Percentiles rank a stretch among this genome's conserved stretches.
phyloP scores from a whole-genome alignment of 1,140 invertebrate species.

The Dysdera silvatica region DNA sequence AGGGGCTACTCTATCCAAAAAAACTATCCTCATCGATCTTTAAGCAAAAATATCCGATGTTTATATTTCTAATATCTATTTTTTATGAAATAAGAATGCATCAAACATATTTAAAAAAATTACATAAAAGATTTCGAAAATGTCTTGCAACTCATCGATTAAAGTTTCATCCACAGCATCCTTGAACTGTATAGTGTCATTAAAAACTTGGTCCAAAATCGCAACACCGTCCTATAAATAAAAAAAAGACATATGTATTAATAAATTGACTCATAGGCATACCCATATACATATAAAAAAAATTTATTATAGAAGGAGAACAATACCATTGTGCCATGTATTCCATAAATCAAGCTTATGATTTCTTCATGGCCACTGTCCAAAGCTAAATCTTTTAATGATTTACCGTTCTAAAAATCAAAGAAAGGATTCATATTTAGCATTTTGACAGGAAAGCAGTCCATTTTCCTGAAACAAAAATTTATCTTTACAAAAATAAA shows the following conservation, averaged over 20 bases:
- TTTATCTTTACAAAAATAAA: not conserved
- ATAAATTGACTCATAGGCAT: too few species aligned
- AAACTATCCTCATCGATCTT: too few species aligned
- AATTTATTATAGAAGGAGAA: not conserved
- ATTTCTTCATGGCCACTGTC: slow-evolving; percentile 28
- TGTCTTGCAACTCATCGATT: not conserved
- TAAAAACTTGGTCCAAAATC: slow-evolving; percentile 8
- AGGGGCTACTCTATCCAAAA: too few species aligned
- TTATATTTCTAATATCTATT: too few species aligned
- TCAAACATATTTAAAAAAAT: not conserved
- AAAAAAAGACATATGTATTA: too few species aligned
- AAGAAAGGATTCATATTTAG: not conserved
- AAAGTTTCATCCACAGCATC: not conserved
- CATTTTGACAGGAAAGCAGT: not conserved
- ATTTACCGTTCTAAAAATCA: slow-evolving; percentile 5
- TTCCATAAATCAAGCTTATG: slow-evolving; percentile 21
- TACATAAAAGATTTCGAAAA: slow-evolving; percentile 16
- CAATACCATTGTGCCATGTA: slow-evolving; percentile 21
- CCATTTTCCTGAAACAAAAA: not conserved
- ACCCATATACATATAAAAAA: not conserved
- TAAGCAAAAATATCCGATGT: too few species aligned
- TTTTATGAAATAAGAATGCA: too few species aligned
- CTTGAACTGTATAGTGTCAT: too few species aligned
- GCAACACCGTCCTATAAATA: not conserved
- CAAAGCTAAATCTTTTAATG: slow-evolving; percentile 20